A percentile compares a stretch with the other conserved stretches of the same genome.
phyloP scores from a whole-genome alignment of 2,113 vertebrate species.

The Anoplopoma fimbria region DNA sequence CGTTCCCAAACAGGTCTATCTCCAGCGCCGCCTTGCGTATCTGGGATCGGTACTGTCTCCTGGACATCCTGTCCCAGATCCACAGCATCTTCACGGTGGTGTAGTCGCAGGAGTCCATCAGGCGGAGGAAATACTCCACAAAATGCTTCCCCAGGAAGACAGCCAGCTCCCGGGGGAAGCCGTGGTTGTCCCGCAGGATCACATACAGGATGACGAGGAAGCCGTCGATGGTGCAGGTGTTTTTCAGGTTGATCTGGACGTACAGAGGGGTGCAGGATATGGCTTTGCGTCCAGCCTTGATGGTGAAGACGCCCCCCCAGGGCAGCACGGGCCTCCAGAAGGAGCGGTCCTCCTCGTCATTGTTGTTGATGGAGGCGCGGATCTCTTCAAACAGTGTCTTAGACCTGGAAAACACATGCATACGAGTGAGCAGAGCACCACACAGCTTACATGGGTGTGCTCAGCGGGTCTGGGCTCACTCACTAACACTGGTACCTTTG shows the following conservation, averaged over 20 bases:
- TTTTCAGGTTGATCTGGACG: conserved; percentile 90
- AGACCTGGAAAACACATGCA: conserved; percentile 77
- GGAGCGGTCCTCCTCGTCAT: conserved; percentile 87
- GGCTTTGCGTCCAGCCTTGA: conserved; percentile 90
- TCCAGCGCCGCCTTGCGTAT: conserved; percentile 87
- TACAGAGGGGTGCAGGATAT: conserved; percentile 90
- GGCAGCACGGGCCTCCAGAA: conserved; percentile 94
- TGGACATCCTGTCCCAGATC: conserved; percentile 94
- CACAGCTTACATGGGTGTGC: too few species aligned
- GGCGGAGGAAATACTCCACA: conserved; percentile 89
- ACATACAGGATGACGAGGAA: conserved; percentile 93
- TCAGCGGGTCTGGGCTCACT: too few species aligned
- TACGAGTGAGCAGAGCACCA: neutral
- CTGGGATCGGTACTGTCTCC: conserved; percentile 89
- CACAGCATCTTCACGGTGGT: conserved; percentile 92
- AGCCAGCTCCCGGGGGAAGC: conserved; percentile 87
- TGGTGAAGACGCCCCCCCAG: conserved; percentile 91
- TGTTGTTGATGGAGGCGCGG: conserved; percentile 91
- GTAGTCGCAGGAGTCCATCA: conserved; percentile 93
- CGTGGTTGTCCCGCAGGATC: conserved; percentile 90
- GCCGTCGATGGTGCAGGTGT: conserved; percentile 93
- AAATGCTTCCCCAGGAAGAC: conserved; percentile 89
- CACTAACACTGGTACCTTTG: too few species aligned
- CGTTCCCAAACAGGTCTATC: conserved; percentile 92
- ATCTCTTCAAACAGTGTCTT: conserved; percentile 94